Percentiles rank a stretch among this genome's conserved stretches.
Evolutionary conservation across 2,113 vertebrate genomes (phyloP).

Genomic region (Cololabis saira): DNA sequence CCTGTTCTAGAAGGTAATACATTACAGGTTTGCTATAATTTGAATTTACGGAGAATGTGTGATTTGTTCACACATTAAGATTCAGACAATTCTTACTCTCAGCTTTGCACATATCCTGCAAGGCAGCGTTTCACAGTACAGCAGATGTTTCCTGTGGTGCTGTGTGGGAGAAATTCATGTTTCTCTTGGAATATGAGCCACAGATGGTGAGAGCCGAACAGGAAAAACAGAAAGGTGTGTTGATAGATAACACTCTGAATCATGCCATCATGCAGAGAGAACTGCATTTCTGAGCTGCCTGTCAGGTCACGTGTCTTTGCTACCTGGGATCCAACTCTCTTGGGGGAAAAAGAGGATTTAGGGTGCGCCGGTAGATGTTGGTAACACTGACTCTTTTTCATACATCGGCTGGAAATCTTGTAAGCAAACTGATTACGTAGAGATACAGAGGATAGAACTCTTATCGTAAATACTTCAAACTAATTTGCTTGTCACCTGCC

Average conservation of each 20-base stretch:
- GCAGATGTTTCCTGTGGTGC: slow-evolving; percentile 74
- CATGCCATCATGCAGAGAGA: slow-evolving; percentile 4
- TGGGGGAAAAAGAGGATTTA: background rate
- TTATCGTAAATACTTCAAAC: too few relatives aligned
- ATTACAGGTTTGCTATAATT: too few relatives aligned
- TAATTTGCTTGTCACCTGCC: too few relatives aligned
- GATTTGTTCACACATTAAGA: slow-evolving; percentile 56
- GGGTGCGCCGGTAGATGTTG: background rate
- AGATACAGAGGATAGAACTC: too few relatives aligned
- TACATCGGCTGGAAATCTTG: too few relatives aligned
- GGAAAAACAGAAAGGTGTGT: slow-evolving; percentile 61
- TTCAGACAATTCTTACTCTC: slow-evolving; percentile 9
- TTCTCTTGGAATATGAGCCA: slow-evolving; percentile 55
- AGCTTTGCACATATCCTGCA: slow-evolving; percentile 41
- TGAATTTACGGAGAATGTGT: background rate
- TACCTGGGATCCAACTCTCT: background rate
- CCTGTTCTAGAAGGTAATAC: too few relatives aligned
- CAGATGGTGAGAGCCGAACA: slow-evolving; percentile 56
- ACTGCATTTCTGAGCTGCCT: slow-evolving; percentile 26
- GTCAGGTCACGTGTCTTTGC: slow-evolving; percentile 26
- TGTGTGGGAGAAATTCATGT: slow-evolving; percentile 54
- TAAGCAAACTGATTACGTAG: too few relatives aligned
- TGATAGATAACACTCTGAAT: slow-evolving; percentile 53
- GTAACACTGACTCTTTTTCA: too few relatives aligned
- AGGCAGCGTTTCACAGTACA: slow-evolving; percentile 29